Conservation (phyloP, 2,888 invertebrate species). For the Philopedon plagiatum region DNA sequence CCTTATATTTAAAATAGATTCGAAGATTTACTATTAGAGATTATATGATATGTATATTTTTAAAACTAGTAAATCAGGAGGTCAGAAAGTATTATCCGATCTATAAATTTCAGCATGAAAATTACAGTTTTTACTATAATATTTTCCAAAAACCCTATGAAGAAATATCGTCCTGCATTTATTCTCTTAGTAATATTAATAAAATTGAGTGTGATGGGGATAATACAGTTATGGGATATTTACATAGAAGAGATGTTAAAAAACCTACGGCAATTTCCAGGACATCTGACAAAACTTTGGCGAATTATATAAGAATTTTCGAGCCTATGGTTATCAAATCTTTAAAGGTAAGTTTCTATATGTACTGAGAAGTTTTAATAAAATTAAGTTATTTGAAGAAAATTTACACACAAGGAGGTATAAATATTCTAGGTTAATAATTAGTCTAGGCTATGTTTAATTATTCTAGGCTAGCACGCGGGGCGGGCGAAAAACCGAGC, state of each 20-base stretch:
- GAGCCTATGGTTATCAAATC: slow-evolving; percentile 96
- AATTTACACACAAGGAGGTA: no score
- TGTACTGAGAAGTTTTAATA: background rate
- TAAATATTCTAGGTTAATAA: no score
- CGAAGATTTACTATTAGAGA: no score
- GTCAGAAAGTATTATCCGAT: background rate
- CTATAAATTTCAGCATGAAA: slow-evolving; percentile 33
- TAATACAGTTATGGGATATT: slow-evolving; percentile 66
- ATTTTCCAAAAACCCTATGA: slow-evolving; percentile 66
- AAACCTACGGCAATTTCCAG: slow-evolving; percentile 66
- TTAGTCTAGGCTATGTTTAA: no score
- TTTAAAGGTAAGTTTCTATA: slow-evolving; percentile 75
- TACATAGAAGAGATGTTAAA: slow-evolving; percentile 66
- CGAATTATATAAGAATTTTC: slow-evolving; percentile 91
- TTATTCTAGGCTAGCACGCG: no score
- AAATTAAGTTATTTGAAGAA: no score
- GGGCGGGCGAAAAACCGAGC: no score
- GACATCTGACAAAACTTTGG: slow-evolving; percentile 74
- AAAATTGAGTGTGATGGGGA: slow-evolving; percentile 65
- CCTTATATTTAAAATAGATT: no score
- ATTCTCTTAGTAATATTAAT: slow-evolving; percentile 61
- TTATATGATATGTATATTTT: no score
- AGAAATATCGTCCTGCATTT: slow-evolving; percentile 61
- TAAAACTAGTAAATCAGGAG: no score
- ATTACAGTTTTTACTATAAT: slow-evolving; percentile 65